Base-by-base conservation (phyloP, 2,113 vertebrate species). In the Ceyx margarethae region DNA sequence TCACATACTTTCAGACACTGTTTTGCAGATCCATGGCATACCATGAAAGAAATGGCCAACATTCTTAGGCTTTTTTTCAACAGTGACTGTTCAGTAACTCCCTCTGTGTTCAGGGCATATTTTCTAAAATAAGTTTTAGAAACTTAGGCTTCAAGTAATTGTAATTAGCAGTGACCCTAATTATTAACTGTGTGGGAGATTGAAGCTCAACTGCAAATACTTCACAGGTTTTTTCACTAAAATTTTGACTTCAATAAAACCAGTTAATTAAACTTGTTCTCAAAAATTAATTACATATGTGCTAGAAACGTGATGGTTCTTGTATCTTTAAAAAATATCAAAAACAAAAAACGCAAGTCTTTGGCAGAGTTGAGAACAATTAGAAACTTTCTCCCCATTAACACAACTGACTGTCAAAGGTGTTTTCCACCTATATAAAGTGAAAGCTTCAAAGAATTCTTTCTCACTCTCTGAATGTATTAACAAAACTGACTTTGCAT, bases 351-450 rank as follows among this genome's bases (percentile, higher is more conserved):
- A 28, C 74, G 95, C 87, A 94, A 69, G 5, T 66, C 58, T 96
- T 94, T 96, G 96, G 83, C 96, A 97, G 91, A 79, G 74, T 86
- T 95, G 85, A 88, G 91, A 81, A 88, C 74, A 96, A 94, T 97
- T 96, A 95, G 89, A 95, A 83, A 89, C 90, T 88, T 92, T 94
- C 86, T 91, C 67, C 96, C 82, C 85, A 17, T 97, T 96, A 97
- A 93, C 88, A 95, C 90, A 96, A 96, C 94, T 97, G 91, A 96
- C 94, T 95, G 64, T 91, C 89, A 90, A 87, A 96, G 94, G 93
- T 96, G 77, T 85, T 97, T 97, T 98, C 95, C 96, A 95, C 93
- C 88, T 95, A 86, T 94, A 83, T 72, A 90, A 95, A 83, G 68
- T 40, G 64, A 94, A 94, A 93, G 83, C 81, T 97, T 97, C 94